Base-by-base conservation (phyloP, 2,888 invertebrate species). In the Lithophane ornitopus region DNA sequence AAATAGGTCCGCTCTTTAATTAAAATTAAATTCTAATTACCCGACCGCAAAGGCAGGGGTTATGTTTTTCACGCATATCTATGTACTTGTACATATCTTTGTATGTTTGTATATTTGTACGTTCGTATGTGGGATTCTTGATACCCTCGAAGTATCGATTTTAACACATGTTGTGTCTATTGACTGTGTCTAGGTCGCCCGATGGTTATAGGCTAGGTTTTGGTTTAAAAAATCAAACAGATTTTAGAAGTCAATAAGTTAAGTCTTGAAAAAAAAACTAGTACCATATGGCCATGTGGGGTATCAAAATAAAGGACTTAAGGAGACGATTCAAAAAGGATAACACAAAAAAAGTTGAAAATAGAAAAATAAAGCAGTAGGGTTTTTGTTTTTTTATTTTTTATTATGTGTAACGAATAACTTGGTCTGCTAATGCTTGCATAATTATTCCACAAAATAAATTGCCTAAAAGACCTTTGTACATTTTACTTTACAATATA, bases 371-470 rank as follows among this genome's bases (percentile, higher is more conserved):
- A 34, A 34, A 3, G 16, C 19, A 4, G 2, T 19, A 8, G 9
- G 8, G 3, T 4, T 19, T 28, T 59, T 6, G 0, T 19, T 28
- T 26, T 14, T 54, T 12, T n/a, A 0, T 7, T 1, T n/a, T 52
- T 52, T 4, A 34, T 34, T 49, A 19, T 3, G 34, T 8, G 9
- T 2, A n/a, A 14, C 44, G 22, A 44, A 56, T 70, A 46, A 22
- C 22, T 22, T 34, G 4, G 12, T 28, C 8, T 9, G 9, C 6
- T 59, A 74, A 34, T 19, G n/a, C 19, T 22, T 28, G 22, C 28
- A 22, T 65, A 68, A 28, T 71, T 54, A 58, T 26, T 39, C 28
- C 65, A 22, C 12, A n/a, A 66, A 52, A 16, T 16, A 63, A 56
- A 34, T 63, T 62, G 41, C 2, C 41, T 19, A 7, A 52, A 44